phyloP scores from a whole-genome alignment of 2,797 vertebrate species.

The Fundulus diaphanus region DNA sequence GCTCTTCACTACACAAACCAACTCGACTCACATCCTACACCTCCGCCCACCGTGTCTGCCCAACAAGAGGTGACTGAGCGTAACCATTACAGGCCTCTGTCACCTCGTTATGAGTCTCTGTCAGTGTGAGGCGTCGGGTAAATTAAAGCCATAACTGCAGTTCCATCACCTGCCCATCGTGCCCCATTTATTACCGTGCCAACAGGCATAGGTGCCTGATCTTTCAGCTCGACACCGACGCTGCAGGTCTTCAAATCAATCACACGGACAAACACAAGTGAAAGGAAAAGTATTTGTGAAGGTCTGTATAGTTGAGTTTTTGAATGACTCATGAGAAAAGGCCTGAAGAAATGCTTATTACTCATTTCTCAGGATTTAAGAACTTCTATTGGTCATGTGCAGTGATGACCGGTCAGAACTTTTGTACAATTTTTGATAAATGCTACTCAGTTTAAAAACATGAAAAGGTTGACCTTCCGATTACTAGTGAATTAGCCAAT shows the following conservation, averaged over 20 bases:
- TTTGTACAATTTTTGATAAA: background rate
- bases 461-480: background rate
- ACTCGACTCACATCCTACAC: slow-evolving; percentile 36
- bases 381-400: too few relatives aligned
- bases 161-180: slow-evolving; percentile 66
- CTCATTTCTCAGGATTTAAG: too few relatives aligned
- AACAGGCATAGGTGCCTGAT: slow-evolving; percentile 57
- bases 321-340: slow-evolving; percentile 57
- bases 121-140: slow-evolving; percentile 58
- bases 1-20: slow-evolving; percentile 17
- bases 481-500: background rate
- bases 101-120: slow-evolving; percentile 78
- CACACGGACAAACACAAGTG: slow-evolving; percentile 64
- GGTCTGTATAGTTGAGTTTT: slow-evolving; percentile 24
- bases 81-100: slow-evolving; percentile 66
- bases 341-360: slow-evolving; percentile 26
- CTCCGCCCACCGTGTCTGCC: slow-evolving; percentile 13
- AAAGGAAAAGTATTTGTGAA: slow-evolving; percentile 43
- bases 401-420: background rate
- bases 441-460: background rate
- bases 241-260: slow-evolving; percentile 74
- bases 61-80: slow-evolving; percentile 69
- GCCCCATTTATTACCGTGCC: slow-evolving; percentile 75
- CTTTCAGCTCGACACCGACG: slow-evolving; percentile 76
- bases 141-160: slow-evolving; percentile 77